Percentiles rank a stretch among this genome's conserved stretches.
Conservation (phyloP, 2,113 vertebrate genomes). For the Pampusana beccarii region DNA sequence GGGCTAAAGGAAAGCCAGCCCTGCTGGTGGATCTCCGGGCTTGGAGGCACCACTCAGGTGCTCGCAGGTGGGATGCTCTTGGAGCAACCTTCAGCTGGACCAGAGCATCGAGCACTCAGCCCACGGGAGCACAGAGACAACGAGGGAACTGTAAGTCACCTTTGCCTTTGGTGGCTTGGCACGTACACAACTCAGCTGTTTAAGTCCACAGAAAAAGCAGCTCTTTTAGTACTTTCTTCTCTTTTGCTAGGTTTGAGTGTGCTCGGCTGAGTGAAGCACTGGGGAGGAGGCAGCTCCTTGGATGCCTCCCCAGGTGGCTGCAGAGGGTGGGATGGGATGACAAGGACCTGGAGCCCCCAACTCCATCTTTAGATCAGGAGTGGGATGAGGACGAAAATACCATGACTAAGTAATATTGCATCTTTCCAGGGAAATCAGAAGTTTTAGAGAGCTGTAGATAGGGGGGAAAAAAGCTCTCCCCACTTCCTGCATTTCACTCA, state of each 20-base stretch:
- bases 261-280: background rate
- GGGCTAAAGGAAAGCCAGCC: background rate
- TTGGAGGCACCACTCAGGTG: background rate
- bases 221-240: background rate
- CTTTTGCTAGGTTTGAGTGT: background rate
- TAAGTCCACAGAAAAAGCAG: background rate
- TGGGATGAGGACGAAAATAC: slow-evolving; percentile 48
- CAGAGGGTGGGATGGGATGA: slow-evolving; percentile 15
- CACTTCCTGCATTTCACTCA: background rate
- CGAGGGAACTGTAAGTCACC: background rate
- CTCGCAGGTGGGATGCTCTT: background rate
- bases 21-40: background rate
- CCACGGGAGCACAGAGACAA: background rate
- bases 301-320: background rate
- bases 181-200: background rate
- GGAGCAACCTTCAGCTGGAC: background rate
- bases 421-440: background rate
- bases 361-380: slow-evolving; percentile 56
- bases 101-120: background rate
- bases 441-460: background rate
- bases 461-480: background rate
- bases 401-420: background rate
- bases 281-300: slow-evolving; percentile 34
- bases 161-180: background rate
- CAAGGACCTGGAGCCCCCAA: background rate